Percentiles rank a stretch among this genome's conserved stretches.
phyloP scores from a whole-genome alignment of 2,888 invertebrate species.

The Limnephilus marmoratus region DNA sequence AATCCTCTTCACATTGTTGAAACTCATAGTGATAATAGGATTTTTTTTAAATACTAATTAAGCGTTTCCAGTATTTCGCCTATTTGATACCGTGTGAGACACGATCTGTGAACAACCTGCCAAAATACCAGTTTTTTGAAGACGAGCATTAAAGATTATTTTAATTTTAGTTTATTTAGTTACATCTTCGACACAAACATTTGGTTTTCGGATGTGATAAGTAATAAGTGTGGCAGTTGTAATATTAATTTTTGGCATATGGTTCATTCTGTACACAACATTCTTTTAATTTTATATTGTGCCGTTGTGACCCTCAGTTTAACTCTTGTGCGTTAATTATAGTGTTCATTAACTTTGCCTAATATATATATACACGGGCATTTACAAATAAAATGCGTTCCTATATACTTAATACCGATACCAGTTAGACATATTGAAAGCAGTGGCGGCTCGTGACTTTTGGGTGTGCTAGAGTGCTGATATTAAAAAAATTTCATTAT shows the following conservation, averaged over 20 bases:
- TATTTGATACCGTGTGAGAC: not conserved
- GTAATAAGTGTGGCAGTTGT: not conserved
- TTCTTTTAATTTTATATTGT: not conserved
- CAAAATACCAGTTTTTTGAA: constrained; percentile 8
- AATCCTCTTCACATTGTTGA: not conserved
- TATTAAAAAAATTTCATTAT: too few species aligned
- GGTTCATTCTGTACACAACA: not conserved
- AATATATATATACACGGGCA: not conserved
- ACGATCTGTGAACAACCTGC: not conserved
- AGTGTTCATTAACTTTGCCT: not conserved
- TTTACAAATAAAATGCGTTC: not conserved
- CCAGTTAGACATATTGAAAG: not conserved
- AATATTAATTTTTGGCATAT: not conserved
- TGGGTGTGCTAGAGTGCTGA: too few species aligned
- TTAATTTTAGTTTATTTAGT: not conserved
- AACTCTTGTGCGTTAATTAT: not conserved
- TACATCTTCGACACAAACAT: not conserved
- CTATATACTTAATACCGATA: not conserved
- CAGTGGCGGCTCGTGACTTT: too few species aligned
- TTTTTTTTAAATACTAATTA: not conserved
- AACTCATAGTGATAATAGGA: not conserved
- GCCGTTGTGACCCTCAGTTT: not conserved
- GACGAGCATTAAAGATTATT: not conserved
- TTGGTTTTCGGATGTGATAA: not conserved
- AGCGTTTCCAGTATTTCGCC: constrained; percentile 2